Conservation (phyloP, 2,113 vertebrate species). For the Erpornis zantholeuca region DNA sequence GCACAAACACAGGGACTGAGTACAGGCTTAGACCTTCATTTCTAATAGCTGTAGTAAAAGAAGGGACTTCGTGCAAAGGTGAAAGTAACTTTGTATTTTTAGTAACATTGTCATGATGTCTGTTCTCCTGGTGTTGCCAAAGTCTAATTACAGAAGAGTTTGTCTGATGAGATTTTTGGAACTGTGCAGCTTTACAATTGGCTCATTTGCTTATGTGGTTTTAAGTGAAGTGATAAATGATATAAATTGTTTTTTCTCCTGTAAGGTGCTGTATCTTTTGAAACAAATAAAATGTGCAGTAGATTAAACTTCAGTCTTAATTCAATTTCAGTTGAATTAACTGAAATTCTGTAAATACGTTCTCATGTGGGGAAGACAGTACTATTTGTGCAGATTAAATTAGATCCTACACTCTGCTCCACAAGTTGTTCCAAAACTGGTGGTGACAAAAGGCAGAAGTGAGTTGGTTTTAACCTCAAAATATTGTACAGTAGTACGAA, state of each 20-base stretch:
- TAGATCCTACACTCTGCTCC: not conserved
- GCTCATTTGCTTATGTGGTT: not conserved
- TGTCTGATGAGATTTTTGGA: not conserved
- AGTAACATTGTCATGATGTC: rapidly evolving
- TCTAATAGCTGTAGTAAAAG: not conserved
- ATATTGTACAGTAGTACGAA: not conserved
- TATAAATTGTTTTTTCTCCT: not conserved
- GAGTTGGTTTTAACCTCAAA: not conserved
- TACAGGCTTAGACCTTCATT: not conserved
- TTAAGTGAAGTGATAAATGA: not conserved
- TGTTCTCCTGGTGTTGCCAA: not conserved
- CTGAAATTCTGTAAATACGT: not conserved
- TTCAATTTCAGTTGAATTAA: not conserved
- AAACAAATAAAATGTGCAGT: not conserved
- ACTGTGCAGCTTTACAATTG: rapidly evolving
- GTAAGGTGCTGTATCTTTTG: not conserved
- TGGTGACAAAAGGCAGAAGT: not conserved
- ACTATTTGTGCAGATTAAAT: not conserved
- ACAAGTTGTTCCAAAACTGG: not conserved
- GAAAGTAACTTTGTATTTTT: not conserved
- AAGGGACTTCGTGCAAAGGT: not conserved
- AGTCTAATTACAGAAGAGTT: not conserved
- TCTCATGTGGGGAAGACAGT: not conserved
- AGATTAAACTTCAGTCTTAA: not conserved
- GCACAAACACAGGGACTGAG: not conserved